These are phyloP conservation scores for Pharmacophagus antenor DNA, from an alignment of 2,888 invertebrate genomes.

Conservation along the genomic window DNA sequence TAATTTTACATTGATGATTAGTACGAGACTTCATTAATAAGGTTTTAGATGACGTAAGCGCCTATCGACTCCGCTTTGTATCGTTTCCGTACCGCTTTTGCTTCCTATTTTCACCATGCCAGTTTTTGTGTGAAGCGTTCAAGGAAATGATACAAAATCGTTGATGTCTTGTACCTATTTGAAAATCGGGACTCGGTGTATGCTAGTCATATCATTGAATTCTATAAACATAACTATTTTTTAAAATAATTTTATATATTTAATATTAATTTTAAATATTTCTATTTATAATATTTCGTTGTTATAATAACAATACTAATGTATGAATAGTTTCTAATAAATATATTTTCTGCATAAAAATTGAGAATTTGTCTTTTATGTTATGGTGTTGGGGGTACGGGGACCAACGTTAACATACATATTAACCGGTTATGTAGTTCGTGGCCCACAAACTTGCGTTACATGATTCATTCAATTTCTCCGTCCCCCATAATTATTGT, in stretches of 20 bases:
- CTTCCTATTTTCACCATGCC: neutral
- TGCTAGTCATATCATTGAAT: too few species aligned
- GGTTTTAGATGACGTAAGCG: neutral
- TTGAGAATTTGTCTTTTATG: constrained; percentile 5
- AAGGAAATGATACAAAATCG: neutral
- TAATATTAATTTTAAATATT: neutral
- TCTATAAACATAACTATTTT: too few species aligned
- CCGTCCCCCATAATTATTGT: constrained; percentile 31
- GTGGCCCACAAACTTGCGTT: constrained; percentile 24
- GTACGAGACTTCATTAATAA: neutral
- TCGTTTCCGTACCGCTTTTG: neutral
- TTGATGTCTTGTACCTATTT: neutral
- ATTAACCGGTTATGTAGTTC: constrained; percentile 30
- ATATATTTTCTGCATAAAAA: too few species aligned
- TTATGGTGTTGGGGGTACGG: constrained; percentile 18
- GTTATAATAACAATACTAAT: neutral
- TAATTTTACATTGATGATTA: neutral
- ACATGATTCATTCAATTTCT: constrained; percentile 39
- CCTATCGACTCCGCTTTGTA: neutral
- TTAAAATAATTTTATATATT: too few species aligned
- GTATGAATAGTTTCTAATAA: neutral
- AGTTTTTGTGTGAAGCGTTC: neutral
- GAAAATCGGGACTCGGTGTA: too few species aligned
- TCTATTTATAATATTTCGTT: neutral
- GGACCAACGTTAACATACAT: constrained; percentile 31